Evolutionary conservation across 2,888 invertebrate genomes (phyloP).

Genomic region (Timema podura): DNA sequence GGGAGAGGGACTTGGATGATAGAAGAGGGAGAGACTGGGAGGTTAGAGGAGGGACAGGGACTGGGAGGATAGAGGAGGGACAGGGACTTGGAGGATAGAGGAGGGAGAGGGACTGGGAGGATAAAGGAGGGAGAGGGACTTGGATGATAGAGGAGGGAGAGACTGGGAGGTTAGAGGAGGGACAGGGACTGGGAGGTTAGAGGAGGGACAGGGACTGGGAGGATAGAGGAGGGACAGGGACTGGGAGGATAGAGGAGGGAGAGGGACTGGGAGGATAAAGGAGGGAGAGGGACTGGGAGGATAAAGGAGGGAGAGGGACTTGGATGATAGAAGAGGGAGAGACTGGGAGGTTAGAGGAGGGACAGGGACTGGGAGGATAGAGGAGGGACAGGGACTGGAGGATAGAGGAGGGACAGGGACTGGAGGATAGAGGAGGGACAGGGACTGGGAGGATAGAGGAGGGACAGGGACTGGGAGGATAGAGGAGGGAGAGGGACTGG

Average conservation of each 20-base stretch:
- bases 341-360: constrained; percentile 24
- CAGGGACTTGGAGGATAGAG: constrained; percentile 25
- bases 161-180: too few relatives aligned
- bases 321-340: constrained; percentile 21
- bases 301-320: constrained; percentile 11
- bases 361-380: neutral
- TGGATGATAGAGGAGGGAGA: too few relatives aligned
- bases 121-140: too few relatives aligned
- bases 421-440: too few relatives aligned
- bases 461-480: constrained; percentile 23
- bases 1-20: neutral
- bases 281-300: constrained; percentile 29
- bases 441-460: constrained; percentile 12
- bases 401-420: too few relatives aligned
- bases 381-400: neutral
- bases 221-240: constrained; percentile 18
- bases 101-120: neutral
- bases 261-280: neutral
- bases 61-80: constrained; percentile 21
- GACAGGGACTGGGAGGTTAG: too few relatives aligned
- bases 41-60: constrained; percentile 12
- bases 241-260: constrained; percentile 24
- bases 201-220: constrained; percentile 10
- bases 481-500: constrained; percentile 18
- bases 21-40: constrained; percentile 30